A percentile compares a stretch with the other conserved stretches of the same genome.
These are phyloP conservation scores for Papilio polytes DNA, from an alignment of 1,140 invertebrate genomes.

Conservation along the genomic window DNA sequence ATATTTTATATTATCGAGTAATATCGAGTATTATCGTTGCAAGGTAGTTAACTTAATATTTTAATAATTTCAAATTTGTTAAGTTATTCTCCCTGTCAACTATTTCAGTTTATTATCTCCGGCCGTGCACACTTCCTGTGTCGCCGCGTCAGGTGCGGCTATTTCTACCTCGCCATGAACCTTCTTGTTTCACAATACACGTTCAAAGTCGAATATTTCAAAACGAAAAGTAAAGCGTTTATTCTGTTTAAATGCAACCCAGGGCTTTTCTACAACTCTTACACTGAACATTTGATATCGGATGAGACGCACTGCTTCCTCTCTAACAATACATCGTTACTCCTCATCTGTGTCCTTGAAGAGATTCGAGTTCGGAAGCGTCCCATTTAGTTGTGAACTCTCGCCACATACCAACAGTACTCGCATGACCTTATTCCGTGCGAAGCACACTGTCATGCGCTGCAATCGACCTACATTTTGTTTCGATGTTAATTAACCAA, in stretches of 20 bases:
- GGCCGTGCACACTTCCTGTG: slow-evolving; percentile 69
- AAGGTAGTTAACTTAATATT: background rate
- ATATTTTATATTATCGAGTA: background rate
- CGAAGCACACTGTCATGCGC: slow-evolving; percentile 56
- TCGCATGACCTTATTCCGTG: slow-evolving; percentile 66
- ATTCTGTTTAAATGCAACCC: slow-evolving; percentile 46
- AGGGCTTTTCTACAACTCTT: slow-evolving; percentile 40
- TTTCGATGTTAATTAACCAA: slow-evolving; percentile 57
- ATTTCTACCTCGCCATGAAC: slow-evolving; percentile 75
- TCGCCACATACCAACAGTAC: slow-evolving; percentile 64
- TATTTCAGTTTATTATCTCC: slow-evolving; percentile 40
- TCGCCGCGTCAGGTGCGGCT: slow-evolving; percentile 68
- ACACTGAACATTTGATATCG: slow-evolving; percentile 28
- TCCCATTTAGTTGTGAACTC: slow-evolving; percentile 57
- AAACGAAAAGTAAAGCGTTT: slow-evolving; percentile 46
- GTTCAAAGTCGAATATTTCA: slow-evolving; percentile 77
- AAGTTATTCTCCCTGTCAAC: background rate
- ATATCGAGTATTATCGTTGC: background rate
- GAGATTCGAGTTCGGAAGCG: slow-evolving; percentile 58
- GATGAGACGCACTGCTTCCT: slow-evolving; percentile 7
- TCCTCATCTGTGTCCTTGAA: slow-evolving; percentile 53
- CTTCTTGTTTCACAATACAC: slow-evolving; percentile 62
- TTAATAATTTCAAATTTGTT: slow-evolving; percentile 13
- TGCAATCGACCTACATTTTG: slow-evolving; percentile 64
- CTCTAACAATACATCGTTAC: background rate